Percentiles rank a stretch among this genome's conserved stretches.
These are phyloP conservation scores for Coreius guichenoti DNA, from an alignment of 2,797 vertebrate species.

Conservation along the genomic window DNA sequence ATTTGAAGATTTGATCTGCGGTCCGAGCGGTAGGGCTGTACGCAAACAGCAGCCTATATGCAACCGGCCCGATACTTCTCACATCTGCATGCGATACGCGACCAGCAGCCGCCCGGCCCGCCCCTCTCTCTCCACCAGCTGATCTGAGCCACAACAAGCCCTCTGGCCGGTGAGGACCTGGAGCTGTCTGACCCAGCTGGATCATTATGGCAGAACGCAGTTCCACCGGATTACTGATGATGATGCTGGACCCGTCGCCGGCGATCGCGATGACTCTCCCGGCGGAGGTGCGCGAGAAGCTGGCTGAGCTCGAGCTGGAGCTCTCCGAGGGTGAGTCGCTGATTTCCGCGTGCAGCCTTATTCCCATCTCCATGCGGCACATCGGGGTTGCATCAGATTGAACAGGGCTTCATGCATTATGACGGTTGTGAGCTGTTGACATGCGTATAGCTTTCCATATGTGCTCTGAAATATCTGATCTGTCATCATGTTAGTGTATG, in stretches of 20 bases:
- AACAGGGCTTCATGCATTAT: not conserved
- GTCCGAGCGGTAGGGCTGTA: slow-evolving; percentile 6
- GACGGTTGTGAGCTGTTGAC: not conserved
- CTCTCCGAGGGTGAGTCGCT: slow-evolving; percentile 79
- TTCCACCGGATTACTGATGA: slow-evolving; percentile 76
- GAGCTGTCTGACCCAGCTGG: slow-evolving; percentile 39
- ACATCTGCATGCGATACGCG: slow-evolving; percentile 74
- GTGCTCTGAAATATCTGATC: not conserved
- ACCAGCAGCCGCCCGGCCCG: slow-evolving; percentile 41
- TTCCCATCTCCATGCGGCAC: not conserved
- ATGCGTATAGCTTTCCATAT: not conserved
- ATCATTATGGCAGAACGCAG: slow-evolving; percentile 80
- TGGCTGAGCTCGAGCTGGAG: slow-evolving; percentile 86
- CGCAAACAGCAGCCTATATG: slow-evolving; percentile 59
- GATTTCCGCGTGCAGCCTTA: not conserved
- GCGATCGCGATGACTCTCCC: slow-evolving; percentile 78
- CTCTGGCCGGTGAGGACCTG: slow-evolving; percentile 9
- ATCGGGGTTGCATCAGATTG: not conserved
- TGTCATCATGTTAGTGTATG: not conserved
- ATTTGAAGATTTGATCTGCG: slow-evolving; percentile 4
- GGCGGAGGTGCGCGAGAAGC: slow-evolving; percentile 84
- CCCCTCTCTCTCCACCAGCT: slow-evolving; percentile 29
- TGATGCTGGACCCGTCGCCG: slow-evolving; percentile 81
- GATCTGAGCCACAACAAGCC: slow-evolving; percentile 9
- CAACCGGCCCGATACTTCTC: slow-evolving; percentile 58